Conservation (phyloP, 30 jellyfish, hydroid and myxozoan genomes). For the Aurelia aurita region DNA sequence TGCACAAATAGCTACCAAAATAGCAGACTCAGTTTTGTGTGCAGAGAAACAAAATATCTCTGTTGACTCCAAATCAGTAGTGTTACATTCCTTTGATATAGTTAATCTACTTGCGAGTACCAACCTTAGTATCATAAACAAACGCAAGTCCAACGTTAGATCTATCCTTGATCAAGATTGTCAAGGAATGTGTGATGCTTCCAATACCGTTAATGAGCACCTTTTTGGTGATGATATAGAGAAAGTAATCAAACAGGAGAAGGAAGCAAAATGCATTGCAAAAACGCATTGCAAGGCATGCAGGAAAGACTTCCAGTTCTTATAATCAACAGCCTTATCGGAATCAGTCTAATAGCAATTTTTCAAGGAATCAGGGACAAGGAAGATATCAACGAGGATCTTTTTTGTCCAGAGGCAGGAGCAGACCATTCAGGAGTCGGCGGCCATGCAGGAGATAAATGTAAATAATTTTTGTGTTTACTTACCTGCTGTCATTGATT, state of each 20-base stretch:
- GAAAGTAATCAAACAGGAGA: background rate
- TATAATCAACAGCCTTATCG: background rate
- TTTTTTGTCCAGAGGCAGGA: constrained; percentile 14
- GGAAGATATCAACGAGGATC: no score
- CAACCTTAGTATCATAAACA: background rate
- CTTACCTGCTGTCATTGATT: background rate
- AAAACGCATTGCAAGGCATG: no score
- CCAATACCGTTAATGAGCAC: background rate
- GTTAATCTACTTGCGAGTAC: background rate
- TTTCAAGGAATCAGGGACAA: no score
- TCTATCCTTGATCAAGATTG: background rate
- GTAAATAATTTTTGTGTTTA: constrained; percentile 1
- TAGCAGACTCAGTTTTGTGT: no score
- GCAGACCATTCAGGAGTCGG: background rate
- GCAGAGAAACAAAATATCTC: no score
- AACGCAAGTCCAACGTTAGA: background rate
- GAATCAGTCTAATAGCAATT: no score
- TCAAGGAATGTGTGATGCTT: background rate
- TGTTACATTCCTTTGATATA: background rate
- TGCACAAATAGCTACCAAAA: no score
- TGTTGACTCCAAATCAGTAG: no score
- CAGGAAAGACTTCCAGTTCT: no score
- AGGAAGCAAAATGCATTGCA: background rate
- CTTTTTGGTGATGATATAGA: background rate
- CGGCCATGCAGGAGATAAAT: constrained; percentile 8